Percentiles rank a stretch among this genome's conserved stretches.
phyloP scores from a whole-genome alignment of 92 coral and sea anemone genomes.

The Ricordea florida region DNA sequence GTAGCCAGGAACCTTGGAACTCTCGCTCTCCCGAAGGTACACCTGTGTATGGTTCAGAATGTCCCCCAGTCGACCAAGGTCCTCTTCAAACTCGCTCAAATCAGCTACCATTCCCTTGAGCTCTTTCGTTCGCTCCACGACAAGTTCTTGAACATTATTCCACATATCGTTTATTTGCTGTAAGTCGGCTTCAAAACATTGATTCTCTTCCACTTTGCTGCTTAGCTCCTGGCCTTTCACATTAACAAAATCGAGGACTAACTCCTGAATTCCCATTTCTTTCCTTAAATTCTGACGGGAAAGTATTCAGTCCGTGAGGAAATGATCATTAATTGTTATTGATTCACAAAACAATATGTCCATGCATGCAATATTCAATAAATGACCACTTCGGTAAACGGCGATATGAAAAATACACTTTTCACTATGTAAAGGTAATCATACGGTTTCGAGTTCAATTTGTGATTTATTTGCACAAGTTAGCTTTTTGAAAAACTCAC shows the following conservation, averaged over 20 bases:
- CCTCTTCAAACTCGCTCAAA: slow-evolving; percentile 70
- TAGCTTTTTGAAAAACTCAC: too few species aligned
- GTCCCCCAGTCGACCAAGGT: slow-evolving; percentile 69
- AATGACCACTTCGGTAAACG: too few species aligned
- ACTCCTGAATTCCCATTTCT: slow-evolving; percentile 86
- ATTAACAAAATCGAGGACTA: slow-evolving; percentile 86
- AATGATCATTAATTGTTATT: too few species aligned
- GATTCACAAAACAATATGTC: too few species aligned
- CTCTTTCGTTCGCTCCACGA: slow-evolving; percentile 51
- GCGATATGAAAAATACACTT: too few species aligned
- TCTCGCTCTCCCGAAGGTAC: slow-evolving; percentile 76
- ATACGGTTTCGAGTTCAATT: too few species aligned
- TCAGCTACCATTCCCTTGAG: slow-evolving; percentile 69
- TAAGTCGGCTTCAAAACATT: slow-evolving; percentile 72
- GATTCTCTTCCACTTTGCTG: slow-evolving; percentile 65
- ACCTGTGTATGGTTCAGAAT: slow-evolving; percentile 81
- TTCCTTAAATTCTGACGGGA: slow-evolving; percentile 61
- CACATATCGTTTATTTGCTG: slow-evolving; percentile 81
- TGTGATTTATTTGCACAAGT: too few species aligned
- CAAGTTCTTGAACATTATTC: slow-evolving; percentile 65
- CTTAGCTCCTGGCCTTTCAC: slow-evolving; percentile 88
- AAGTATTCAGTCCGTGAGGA: background rate
- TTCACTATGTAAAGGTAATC: too few species aligned
- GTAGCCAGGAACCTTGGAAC: slow-evolving; percentile 61
- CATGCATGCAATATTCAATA: too few species aligned